Evolutionary conservation across 2,113 vertebrate species (phyloP).

Genomic region (Gymnobelideus leadbeateri): DNA sequence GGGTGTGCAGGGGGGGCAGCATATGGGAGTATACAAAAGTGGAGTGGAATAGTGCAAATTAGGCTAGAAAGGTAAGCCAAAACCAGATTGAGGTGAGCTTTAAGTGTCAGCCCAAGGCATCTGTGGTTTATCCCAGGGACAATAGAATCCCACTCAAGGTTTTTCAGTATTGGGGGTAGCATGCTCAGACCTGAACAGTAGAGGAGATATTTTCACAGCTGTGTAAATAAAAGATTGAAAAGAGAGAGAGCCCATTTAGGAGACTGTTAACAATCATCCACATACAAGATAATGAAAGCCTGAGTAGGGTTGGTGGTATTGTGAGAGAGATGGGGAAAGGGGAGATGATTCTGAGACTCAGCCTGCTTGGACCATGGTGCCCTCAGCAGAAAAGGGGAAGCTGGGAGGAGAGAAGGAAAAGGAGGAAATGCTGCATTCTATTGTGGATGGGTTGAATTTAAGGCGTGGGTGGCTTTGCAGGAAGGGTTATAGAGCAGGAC

Average conservation of each 20-base stretch:
- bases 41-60: not conserved
- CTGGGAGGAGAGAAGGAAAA: not conserved
- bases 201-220: not conserved
- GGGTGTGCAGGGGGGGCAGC: not conserved
- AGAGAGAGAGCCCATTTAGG: not conserved
- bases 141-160: not conserved
- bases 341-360: not conserved
- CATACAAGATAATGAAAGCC: not conserved
- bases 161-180: not conserved
- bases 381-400: not conserved
- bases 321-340: not conserved
- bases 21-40: not conserved
- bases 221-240: not conserved
- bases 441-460: not conserved
- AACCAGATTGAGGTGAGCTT: not conserved
- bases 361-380: not conserved
- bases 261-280: not conserved
- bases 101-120: not conserved
- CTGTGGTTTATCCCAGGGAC: not conserved
- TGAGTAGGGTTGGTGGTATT: not conserved
- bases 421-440: not conserved
- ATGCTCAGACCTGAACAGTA: not conserved
- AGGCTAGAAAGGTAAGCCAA: not conserved
- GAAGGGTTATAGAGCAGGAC: not conserved
- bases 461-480: not conserved